Conservation (phyloP, 2,113 vertebrate species). For the Ia io region DNA sequence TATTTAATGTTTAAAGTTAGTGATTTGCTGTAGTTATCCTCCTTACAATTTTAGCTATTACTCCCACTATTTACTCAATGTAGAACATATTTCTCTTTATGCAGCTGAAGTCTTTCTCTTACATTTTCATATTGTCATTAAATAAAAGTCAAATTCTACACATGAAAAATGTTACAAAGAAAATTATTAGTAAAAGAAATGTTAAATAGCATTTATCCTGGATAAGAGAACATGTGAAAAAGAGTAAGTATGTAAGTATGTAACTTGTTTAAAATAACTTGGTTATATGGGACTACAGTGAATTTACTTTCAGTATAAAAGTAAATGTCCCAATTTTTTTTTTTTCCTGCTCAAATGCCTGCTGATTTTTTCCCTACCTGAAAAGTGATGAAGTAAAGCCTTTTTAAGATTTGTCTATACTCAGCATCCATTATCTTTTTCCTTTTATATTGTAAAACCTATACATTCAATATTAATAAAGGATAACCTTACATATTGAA, state of each 20-base stretch:
- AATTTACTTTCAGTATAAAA: not conserved
- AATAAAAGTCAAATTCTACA: not conserved
- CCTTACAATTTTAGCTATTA: not conserved
- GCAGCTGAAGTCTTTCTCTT: not conserved
- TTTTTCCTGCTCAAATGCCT: not conserved
- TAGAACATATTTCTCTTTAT: not conserved
- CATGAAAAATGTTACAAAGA: not conserved
- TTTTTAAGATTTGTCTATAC: not conserved
- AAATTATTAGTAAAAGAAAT: not conserved
- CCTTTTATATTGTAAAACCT: not conserved
- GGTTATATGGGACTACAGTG: not conserved
- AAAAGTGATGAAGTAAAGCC: not conserved
- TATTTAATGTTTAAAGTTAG: not conserved
- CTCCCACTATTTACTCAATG: not conserved
- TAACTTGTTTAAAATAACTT: not conserved
- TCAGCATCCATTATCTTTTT: slow-evolving; percentile 3
- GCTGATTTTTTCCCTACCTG: not conserved
- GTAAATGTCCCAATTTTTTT: not conserved
- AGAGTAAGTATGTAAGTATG: not conserved
- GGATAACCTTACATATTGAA: not conserved
- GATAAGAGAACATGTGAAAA: not conserved
- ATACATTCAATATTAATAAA: not conserved
- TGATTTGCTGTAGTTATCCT: not conserved
- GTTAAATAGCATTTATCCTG: not conserved
- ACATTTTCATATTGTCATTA: not conserved